Conservation (phyloP, 2,113 vertebrate species). For the Lutjanus erythropterus region DNA sequence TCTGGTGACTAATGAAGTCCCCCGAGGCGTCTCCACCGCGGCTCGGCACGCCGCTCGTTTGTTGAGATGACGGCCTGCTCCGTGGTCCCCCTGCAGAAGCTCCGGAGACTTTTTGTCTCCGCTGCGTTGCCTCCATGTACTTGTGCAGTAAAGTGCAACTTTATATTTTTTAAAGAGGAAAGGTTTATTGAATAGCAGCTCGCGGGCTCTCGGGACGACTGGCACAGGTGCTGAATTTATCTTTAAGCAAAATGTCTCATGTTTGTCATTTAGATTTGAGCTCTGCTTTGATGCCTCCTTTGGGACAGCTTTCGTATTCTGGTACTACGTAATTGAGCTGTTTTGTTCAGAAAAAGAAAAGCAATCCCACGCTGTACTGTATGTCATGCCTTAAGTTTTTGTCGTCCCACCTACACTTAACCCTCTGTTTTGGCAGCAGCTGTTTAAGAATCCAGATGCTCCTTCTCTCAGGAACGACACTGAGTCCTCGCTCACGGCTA, state of each 20-base stretch:
- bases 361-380: background rate
- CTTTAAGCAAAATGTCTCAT: background rate
- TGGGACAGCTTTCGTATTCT: background rate
- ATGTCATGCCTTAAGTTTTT: background rate
- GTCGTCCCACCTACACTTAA: background rate
- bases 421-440: slow-evolving; percentile 8
- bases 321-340: slow-evolving; percentile 12
- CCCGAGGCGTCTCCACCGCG: slow-evolving; percentile 16
- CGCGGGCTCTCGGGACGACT: background rate
- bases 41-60: background rate
- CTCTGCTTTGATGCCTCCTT: background rate
- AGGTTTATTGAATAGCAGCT: background rate
- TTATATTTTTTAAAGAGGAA: background rate
- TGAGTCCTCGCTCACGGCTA: background rate
- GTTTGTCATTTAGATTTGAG: background rate
- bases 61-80: slow-evolving; percentile 1
- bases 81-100: background rate
- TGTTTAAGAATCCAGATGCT: slow-evolving; percentile 7
- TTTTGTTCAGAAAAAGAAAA: background rate
- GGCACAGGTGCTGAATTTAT: background rate
- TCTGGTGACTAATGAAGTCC: slow-evolving; percentile 62
- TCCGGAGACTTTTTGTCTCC: slow-evolving; percentile 7
- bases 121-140: background rate
- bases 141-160: slow-evolving; percentile 3
- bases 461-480: background rate